A percentile compares a stretch with the other conserved stretches of the same genome.
phyloP scores from a whole-genome alignment of 2,113 vertebrate genomes.

The Eulemur macaco region DNA sequence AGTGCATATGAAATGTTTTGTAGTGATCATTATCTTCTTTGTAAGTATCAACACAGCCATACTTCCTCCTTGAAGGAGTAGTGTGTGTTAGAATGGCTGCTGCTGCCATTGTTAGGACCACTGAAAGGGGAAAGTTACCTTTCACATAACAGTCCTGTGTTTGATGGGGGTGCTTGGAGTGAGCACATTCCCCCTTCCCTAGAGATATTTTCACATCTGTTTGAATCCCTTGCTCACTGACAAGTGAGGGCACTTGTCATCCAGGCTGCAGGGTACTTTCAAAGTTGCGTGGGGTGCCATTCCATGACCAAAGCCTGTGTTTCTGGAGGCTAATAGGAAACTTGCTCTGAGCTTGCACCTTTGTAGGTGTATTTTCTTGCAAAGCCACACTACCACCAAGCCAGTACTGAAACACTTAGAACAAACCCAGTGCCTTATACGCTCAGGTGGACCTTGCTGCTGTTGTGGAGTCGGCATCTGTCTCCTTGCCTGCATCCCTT shows the following conservation, averaged over 20 bases:
- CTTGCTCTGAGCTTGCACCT: not conserved
- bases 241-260: not conserved
- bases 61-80: not conserved
- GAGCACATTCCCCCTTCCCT: not conserved
- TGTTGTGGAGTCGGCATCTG: not conserved
- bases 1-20: not conserved
- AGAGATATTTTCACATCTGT: not conserved
- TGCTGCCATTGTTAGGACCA: not conserved
- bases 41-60: not conserved
- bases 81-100: not conserved
- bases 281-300: not conserved
- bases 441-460: not conserved
- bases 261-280: not conserved
- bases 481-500: not conserved
- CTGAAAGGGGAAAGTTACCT: not conserved
- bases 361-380: not conserved
- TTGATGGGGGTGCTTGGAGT: not conserved
- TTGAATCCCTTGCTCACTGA: not conserved
- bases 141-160: rapidly evolving
- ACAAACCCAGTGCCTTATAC: not conserved
- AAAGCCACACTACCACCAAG: not conserved
- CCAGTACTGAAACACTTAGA: not conserved
- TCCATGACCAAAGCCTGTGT: not conserved
- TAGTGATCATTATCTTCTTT: not conserved
- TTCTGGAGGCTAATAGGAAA: not conserved